phyloP scores from a whole-genome alignment of 2,113 vertebrate genomes.

The Halcyon malimbica region DNA sequence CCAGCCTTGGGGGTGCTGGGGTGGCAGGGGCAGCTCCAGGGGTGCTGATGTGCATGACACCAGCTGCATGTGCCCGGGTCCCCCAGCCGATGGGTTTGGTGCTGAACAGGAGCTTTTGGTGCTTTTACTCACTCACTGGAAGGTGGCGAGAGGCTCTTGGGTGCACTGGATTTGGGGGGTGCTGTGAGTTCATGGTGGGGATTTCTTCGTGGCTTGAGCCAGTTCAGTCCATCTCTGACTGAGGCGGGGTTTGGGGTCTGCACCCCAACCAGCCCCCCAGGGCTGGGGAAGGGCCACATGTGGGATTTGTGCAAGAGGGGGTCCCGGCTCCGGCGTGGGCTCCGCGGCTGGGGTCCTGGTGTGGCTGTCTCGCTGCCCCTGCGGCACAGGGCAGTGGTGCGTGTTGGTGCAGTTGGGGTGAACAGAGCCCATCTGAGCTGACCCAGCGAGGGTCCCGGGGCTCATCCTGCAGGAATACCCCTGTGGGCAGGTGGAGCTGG shows the following conservation, averaged over 20 bases:
- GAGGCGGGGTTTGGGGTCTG: not conserved
- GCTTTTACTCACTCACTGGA: not conserved
- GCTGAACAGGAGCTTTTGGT: not conserved
- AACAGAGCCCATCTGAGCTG: not conserved
- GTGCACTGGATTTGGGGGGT: not conserved
- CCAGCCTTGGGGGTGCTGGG: not conserved
- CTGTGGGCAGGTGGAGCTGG: accelerated
- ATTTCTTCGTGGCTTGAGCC: accelerated
- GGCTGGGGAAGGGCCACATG: not conserved
- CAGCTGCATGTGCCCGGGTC: not conserved
- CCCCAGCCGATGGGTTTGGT: accelerated
- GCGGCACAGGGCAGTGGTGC: not conserved
- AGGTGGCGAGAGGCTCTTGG: not conserved
- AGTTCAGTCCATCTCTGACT: accelerated
- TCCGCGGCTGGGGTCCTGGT: not conserved
- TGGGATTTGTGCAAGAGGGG: too few species aligned
- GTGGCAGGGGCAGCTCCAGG: not conserved
- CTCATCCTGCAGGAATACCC: not conserved
- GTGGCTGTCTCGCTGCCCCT: accelerated
- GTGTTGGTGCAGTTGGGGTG: not conserved
- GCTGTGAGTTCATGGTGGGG: not conserved
- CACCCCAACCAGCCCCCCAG: accelerated
- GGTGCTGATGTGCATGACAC: accelerated
- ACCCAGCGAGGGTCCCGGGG: accelerated
- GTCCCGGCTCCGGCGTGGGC: accelerated